phyloP scores from a whole-genome alignment of 1,140 invertebrate species.

The Metaphire vulgaris region DNA sequence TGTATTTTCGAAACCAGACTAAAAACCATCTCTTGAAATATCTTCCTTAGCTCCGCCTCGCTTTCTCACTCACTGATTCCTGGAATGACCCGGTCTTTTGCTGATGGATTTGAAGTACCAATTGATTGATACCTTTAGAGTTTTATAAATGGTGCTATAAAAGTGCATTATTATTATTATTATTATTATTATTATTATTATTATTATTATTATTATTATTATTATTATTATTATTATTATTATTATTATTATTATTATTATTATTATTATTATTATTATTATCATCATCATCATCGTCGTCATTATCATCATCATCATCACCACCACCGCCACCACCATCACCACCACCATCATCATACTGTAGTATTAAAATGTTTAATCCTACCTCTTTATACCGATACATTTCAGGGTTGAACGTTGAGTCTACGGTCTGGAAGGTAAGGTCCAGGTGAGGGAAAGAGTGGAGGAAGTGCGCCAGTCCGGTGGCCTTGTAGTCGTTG shows the following conservation, averaged over 20 bases:
- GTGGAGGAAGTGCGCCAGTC: constrained; percentile 74
- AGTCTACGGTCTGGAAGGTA: constrained; percentile 76
- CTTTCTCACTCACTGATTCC: no score
- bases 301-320: not conserved
- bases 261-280: not conserved
- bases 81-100: no score
- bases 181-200: not conserved
- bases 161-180: constrained; percentile 1
- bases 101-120: no score
- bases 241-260: not conserved
- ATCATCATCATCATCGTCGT: not conserved
- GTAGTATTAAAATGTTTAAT: not conserved
- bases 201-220: not conserved
- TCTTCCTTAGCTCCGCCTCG: no score
- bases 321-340: not conserved
- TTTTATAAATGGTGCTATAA: no score
- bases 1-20: no score
- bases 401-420: constrained; percentile 78
- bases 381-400: constrained; percentile 80
- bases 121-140: no score
- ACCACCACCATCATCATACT: not conserved
- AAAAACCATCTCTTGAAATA: no score
- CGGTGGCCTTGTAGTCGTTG: constrained; percentile 58
- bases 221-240: not conserved
- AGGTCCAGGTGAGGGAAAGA: constrained; percentile 62